Evolutionary conservation across 2,113 vertebrate species (phyloP).

Genomic region (Cercopithecus mona): DNA sequence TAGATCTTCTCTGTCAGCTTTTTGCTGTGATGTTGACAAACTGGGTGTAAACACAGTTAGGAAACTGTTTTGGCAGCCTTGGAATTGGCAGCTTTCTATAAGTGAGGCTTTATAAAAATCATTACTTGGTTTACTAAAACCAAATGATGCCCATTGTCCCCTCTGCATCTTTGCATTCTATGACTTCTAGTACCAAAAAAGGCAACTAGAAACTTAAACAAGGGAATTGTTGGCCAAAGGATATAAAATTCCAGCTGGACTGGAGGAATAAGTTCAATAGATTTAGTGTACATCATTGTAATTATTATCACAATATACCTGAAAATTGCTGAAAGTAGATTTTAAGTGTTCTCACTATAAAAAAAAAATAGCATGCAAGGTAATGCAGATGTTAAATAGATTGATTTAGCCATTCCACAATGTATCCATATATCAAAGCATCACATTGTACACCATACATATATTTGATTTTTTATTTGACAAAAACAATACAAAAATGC

Average conservation of each 20-base stretch:
- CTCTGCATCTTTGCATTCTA: background rate
- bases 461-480: background rate
- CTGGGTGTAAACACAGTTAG: background rate
- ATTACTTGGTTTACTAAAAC: background rate
- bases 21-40: background rate
- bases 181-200: background rate
- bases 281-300: background rate
- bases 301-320: background rate
- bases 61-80: background rate
- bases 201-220: background rate
- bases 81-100: background rate
- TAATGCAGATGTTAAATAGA: background rate
- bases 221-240: background rate
- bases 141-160: background rate
- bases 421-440: background rate
- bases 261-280: background rate
- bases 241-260: background rate
- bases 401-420: background rate
- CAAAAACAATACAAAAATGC: background rate
- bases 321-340: background rate
- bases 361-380: background rate
- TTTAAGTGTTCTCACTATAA: background rate
- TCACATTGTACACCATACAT: background rate
- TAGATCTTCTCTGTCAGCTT: background rate
- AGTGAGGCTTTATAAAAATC: background rate